phyloP scores from a whole-genome alignment of 1,140 invertebrate genomes.

The Drosophila pallidifrons region DNA sequence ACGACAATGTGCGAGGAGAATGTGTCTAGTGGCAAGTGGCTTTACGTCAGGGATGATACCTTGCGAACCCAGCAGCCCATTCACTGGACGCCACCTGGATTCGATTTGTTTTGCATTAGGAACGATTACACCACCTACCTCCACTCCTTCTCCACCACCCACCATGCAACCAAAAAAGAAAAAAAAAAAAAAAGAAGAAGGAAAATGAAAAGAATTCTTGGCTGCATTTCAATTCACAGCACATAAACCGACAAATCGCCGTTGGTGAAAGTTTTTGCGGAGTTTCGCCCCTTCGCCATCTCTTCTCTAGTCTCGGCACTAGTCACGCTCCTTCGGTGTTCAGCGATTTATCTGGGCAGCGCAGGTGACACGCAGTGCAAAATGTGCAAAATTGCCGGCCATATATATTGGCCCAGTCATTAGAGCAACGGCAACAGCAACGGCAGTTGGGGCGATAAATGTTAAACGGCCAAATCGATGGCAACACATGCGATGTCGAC shows the following conservation, averaged over 20 bases:
- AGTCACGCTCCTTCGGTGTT: constrained; percentile 6
- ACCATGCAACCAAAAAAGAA: neutral
- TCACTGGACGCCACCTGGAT: constrained; percentile 40
- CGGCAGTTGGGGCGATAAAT: constrained; percentile 66
- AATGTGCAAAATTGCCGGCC: constrained; percentile 75
- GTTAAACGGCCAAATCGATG: constrained; percentile 81
- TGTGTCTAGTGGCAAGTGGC: constrained; percentile 28
- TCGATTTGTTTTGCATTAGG: constrained; percentile 57
- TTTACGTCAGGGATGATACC: constrained; percentile 26
- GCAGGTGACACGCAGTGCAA: constrained; percentile 78
- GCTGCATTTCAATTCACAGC: constrained; percentile 81
- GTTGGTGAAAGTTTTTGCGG: constrained; percentile 64
- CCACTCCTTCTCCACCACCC: neutral
- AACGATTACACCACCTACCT: neutral
- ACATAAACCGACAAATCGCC: constrained; percentile 81
- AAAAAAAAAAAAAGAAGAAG: too few relatives aligned
- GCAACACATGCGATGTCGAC: constrained; percentile 68
- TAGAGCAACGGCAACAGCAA: constrained; percentile 27
- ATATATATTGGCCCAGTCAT: constrained; percentile 72
- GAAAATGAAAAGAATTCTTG: constrained; percentile 51
- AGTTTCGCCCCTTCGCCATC: constrained; percentile 5
- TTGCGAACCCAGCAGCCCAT: constrained; percentile 3
- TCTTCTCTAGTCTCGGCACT: neutral
- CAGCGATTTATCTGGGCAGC: constrained; percentile 75
- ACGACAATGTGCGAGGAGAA: constrained; percentile 40